Evolutionary conservation across 2,113 vertebrate species (phyloP).

Genomic region (Chlorodrepanis virens): DNA sequence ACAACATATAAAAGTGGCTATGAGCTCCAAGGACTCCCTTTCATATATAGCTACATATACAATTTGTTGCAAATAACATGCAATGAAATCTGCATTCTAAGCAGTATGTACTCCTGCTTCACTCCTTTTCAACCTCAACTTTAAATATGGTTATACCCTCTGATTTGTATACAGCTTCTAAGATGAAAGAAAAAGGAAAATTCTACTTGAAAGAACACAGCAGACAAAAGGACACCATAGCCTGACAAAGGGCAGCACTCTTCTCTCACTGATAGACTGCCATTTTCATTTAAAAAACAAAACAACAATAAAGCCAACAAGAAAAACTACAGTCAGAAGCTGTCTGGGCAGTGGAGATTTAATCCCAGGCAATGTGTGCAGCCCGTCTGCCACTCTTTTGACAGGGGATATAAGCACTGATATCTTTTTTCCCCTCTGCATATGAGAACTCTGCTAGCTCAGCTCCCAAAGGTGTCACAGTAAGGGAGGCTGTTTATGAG

Average conservation of each 20-base stretch:
- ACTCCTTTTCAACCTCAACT: slow-evolving; percentile 14
- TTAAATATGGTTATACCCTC: background rate
- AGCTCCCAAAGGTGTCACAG: background rate
- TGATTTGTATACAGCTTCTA: background rate
- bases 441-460: background rate
- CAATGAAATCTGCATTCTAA: slow-evolving; percentile 36
- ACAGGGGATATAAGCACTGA: background rate
- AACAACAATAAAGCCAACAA: background rate
- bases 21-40: background rate
- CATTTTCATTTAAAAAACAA: background rate
- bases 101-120: background rate
- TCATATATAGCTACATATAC: background rate
- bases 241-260: background rate
- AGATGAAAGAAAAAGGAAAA: slow-evolving; percentile 30
- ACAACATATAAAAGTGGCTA: background rate
- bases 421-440: background rate
- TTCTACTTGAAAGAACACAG: background rate
- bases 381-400: background rate
- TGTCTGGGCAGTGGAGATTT: background rate
- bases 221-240: background rate
- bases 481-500: background rate
- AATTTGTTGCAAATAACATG: slow-evolving; percentile 21
- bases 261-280: background rate
- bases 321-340: background rate
- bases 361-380: background rate